These are phyloP conservation scores for Drosophila persimilis DNA, from an alignment of 1,140 invertebrate species.

Conservation along the genomic window DNA sequence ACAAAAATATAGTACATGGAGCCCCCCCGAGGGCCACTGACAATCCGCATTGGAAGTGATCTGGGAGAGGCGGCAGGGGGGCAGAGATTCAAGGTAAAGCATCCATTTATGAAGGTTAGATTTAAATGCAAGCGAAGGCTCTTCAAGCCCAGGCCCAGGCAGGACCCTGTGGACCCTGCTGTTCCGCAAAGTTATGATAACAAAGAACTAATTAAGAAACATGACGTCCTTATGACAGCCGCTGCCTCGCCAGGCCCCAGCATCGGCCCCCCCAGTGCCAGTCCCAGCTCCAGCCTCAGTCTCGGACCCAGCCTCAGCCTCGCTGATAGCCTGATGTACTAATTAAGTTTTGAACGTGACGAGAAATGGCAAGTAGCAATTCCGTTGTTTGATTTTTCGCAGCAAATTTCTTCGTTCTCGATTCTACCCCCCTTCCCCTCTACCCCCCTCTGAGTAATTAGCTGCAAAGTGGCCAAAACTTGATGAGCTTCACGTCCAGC, in stretches of 20 bases:
- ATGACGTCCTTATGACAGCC: slow-evolving; percentile 78
- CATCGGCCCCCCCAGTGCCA: neutral
- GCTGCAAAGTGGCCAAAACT: slow-evolving; percentile 68
- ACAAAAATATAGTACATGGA: too few species aligned
- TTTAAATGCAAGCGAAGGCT: neutral
- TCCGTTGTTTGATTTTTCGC: slow-evolving; percentile 78
- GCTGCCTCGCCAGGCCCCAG: slow-evolving; percentile 4
- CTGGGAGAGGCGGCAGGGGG: slow-evolving; percentile 19
- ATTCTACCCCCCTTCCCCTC: slow-evolving; percentile 4
- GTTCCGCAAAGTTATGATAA: slow-evolving; percentile 70
- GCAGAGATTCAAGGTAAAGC: slow-evolving; percentile 39
- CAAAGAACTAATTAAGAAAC: slow-evolving; percentile 81
- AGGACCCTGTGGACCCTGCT: too few species aligned
- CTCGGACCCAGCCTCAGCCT: slow-evolving; percentile 20
- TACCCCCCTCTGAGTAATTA: slow-evolving; percentile 77
- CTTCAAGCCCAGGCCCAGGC: too few species aligned
- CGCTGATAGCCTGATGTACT: slow-evolving; percentile 72
- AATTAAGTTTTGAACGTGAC: slow-evolving; percentile 81
- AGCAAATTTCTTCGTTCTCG: slow-evolving; percentile 44
- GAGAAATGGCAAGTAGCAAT: slow-evolving; percentile 79
- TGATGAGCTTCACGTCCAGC: slow-evolving; percentile 31
- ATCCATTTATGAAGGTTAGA: slow-evolving; percentile 20
- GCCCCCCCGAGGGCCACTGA: neutral
- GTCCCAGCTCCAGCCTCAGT: neutral
- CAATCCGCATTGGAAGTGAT: slow-evolving; percentile 37